Conservation (phyloP, 2,113 vertebrate genomes). For the Puffinus mauretanicus region DNA sequence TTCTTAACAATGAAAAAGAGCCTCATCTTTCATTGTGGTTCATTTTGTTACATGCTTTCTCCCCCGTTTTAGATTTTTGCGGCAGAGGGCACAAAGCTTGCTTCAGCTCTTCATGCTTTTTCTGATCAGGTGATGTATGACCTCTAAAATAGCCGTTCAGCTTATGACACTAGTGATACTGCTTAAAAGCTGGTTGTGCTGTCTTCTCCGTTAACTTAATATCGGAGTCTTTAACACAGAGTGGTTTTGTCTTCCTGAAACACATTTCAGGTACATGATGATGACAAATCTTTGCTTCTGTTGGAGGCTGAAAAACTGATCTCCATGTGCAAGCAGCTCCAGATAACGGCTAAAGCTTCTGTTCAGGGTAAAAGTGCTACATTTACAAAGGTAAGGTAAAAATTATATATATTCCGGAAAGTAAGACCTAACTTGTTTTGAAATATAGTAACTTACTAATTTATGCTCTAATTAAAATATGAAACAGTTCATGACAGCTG, state of each 20-base stretch:
- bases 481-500: neutral
- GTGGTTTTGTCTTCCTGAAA: conserved; percentile 17
- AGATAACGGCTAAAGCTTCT: conserved; percentile 81
- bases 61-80: conserved; percentile 82
- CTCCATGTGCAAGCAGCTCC: conserved; percentile 87
- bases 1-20: neutral
- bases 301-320: conserved; percentile 90
- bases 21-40: neutral
- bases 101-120: conserved; percentile 82
- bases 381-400: conserved; percentile 87
- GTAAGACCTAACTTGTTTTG: neutral
- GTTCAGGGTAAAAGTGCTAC: conserved; percentile 90
- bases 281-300: conserved; percentile 84
- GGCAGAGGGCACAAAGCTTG: conserved; percentile 88
- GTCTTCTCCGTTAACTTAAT: neutral
- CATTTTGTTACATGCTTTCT: neutral
- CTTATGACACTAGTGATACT: neutral
- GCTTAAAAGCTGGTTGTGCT: neutral
- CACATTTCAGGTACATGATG: conserved; percentile 81
- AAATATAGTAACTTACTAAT: neutral
- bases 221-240: neutral
- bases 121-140: conserved; percentile 84
- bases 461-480: neutral
- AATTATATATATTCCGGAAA: neutral
- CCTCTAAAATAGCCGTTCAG: neutral